Conservation (phyloP, 2,888 invertebrate genomes). For the Lacanobia oleracea region DNA sequence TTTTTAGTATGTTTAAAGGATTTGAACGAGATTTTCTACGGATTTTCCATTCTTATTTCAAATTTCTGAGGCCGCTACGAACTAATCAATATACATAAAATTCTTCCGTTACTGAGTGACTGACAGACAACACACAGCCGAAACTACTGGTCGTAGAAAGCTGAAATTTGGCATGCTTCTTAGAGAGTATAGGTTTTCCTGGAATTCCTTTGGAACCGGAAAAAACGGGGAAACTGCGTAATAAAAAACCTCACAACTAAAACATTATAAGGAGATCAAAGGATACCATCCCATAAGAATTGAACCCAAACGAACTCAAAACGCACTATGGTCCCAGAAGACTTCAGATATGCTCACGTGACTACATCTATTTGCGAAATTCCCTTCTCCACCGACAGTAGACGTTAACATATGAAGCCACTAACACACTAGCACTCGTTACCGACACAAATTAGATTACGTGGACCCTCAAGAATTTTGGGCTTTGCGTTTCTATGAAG, state of each 20-base stretch:
- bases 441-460: slow-evolving; percentile 63
- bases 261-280: not conserved
- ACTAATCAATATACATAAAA: too few species aligned
- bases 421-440: slow-evolving; percentile 47
- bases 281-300: not conserved
- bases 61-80: too few species aligned
- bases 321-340: not conserved
- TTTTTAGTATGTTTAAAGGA: too few species aligned
- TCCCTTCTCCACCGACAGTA: slow-evolving; percentile 19
- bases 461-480: slow-evolving; percentile 31
- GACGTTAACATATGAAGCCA: slow-evolving; percentile 61
- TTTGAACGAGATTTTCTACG: too few species aligned
- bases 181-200: too few species aligned
- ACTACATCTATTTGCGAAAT: slow-evolving; percentile 56
- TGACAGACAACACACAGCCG: too few species aligned
- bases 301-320: not conserved
- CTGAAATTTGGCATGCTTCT: too few species aligned
- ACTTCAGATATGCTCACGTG: slow-evolving; percentile 54
- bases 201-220: too few species aligned
- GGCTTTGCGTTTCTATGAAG: slow-evolving; percentile 16
- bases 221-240: too few species aligned
- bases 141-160: too few species aligned
- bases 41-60: too few species aligned
- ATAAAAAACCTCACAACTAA: not conserved
- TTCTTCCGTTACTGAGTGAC: too few species aligned